Conservation (phyloP, 2,113 vertebrate species). For the Ginglymostoma cirratum region DNA sequence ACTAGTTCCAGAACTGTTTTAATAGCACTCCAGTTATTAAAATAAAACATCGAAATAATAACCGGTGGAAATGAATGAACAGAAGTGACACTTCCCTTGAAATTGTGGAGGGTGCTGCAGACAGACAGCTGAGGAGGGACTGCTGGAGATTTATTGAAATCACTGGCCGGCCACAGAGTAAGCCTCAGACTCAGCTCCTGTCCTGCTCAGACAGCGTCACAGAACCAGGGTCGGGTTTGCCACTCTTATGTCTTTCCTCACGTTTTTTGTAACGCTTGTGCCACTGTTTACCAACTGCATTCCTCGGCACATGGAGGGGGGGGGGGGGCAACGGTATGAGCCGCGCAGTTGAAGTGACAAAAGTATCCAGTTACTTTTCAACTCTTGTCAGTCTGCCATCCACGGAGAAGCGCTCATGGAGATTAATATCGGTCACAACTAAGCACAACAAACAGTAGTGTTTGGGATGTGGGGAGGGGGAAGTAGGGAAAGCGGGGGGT, state of each 20-base stretch:
- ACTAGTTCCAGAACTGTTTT: not conserved
- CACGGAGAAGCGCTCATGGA: not conserved
- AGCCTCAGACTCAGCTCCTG: not conserved
- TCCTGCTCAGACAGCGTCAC: not conserved
- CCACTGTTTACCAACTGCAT: constrained; percentile 55
- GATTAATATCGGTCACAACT: not conserved
- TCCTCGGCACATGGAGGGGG: constrained; percentile 48
- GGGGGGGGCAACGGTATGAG: not conserved
- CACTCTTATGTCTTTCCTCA: not conserved
- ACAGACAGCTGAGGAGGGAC: not conserved
- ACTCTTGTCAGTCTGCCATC: not conserved
- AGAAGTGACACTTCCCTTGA: not conserved
- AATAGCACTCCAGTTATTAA: not conserved
- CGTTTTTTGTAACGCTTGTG: constrained; percentile 33
- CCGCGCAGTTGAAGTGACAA: not conserved
- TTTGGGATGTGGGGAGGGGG: too few relatives aligned
- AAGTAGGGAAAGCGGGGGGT: too few relatives aligned
- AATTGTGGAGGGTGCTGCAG: not conserved
- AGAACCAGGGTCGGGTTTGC: not conserved
- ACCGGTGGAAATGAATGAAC: not conserved
- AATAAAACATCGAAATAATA: not conserved
- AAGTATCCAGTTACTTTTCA: constrained; percentile 8
- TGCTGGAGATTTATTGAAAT: constrained; percentile 27
- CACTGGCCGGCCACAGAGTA: not conserved
- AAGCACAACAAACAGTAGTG: not conserved